Conservation (phyloP, 1,140 invertebrate species). For the Rhopalosiphum padi region DNA sequence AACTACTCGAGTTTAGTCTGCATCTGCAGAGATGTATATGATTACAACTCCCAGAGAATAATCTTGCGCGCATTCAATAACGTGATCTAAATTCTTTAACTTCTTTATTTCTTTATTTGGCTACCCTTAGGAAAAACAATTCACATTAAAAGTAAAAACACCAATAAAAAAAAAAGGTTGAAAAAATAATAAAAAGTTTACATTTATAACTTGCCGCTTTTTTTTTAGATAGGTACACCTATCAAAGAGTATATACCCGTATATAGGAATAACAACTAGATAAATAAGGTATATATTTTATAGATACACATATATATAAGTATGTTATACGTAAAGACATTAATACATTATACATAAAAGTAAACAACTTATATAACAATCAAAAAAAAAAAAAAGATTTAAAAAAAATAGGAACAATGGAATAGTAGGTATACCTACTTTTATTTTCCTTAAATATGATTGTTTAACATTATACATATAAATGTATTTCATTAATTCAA, state of each 20-base stretch:
- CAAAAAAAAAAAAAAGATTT: neutral
- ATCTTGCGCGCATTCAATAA: neutral
- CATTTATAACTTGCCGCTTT: neutral
- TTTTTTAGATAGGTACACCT: neutral
- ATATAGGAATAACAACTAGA: slow-evolving; percentile 2
- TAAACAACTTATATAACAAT: neutral
- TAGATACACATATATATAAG: neutral
- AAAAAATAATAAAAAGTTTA: neutral
- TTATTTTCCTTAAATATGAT: neutral
- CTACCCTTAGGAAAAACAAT: neutral
- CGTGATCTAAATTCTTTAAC: neutral
- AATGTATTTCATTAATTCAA: neutral
- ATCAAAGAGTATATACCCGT: neutral
- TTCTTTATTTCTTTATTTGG: neutral
- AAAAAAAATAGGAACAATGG: neutral
- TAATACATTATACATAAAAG: neutral
- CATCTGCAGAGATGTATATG: neutral
- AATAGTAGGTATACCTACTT: neutral
- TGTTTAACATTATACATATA: neutral
- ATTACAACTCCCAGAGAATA: neutral
- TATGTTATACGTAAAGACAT: neutral
- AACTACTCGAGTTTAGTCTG: neutral
- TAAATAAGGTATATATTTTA: slow-evolving; percentile 17
- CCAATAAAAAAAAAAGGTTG: neutral
- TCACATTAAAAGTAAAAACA: neutral